A percentile compares a stretch with the other conserved stretches of the same genome.
phyloP scores from a whole-genome alignment of 2,113 vertebrate genomes.

The Hemicordylus capensis region DNA sequence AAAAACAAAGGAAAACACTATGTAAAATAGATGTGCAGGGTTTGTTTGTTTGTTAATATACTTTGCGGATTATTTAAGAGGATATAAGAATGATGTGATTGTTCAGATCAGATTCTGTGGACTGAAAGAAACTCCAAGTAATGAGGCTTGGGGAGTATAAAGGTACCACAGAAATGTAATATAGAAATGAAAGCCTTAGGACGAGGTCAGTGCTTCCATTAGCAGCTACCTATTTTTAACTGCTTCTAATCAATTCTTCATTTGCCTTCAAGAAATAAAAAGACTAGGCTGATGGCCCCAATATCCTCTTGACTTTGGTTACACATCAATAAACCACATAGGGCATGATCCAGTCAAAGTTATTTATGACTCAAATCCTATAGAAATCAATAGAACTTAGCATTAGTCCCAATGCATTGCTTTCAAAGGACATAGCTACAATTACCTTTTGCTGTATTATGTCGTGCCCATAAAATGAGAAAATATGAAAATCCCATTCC shows the following conservation, averaged over 20 bases:
- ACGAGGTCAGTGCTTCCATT: neutral
- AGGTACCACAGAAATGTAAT: neutral
- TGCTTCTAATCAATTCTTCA: neutral
- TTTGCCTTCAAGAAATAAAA: neutral
- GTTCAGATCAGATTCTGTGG: neutral
- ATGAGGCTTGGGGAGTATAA: neutral
- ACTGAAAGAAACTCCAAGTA: too few species aligned
- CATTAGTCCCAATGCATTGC: neutral
- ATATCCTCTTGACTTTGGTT: neutral
- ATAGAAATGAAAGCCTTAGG: neutral
- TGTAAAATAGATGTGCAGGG: neutral
- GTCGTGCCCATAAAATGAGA: too few species aligned
- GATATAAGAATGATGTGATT: neutral
- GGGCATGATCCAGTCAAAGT: constrained; percentile 50
- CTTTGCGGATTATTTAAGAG: neutral
- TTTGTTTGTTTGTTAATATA: neutral
- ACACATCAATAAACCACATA: neutral
- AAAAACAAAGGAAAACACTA: neutral
- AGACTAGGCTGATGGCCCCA: neutral
- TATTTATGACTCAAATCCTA: constrained; percentile 52
- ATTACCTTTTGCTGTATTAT: too few species aligned
- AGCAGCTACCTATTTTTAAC: constrained; percentile 1
- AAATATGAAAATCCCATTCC: too few species aligned
- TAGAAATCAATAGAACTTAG: neutral
- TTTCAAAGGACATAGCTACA: neutral